Conservation (phyloP, 2,797 vertebrate genomes). For the Spinus olivaceus region DNA sequence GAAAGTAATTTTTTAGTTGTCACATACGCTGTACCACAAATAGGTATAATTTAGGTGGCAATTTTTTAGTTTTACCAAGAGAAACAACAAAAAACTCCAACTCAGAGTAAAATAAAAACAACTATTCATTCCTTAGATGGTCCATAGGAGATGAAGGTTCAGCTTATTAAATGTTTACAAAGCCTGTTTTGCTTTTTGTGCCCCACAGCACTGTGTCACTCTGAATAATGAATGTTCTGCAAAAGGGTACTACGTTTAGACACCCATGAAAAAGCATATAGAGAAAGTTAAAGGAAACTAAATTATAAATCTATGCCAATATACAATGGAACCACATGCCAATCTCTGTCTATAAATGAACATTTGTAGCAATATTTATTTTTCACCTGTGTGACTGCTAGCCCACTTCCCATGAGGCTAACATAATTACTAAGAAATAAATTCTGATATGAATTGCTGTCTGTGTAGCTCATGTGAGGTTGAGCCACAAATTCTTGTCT, state of each 20-base stretch:
- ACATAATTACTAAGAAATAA: background rate
- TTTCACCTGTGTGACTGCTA: background rate
- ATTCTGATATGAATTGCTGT: background rate
- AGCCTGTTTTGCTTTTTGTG: background rate
- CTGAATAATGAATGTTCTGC: background rate
- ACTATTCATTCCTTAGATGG: background rate
- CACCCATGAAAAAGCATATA: background rate
- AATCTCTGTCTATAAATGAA: background rate
- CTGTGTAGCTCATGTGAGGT: rapidly evolving
- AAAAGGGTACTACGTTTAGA: background rate
- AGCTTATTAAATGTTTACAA: background rate
- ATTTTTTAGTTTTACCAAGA: background rate
- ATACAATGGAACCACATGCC: background rate
- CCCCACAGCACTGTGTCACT: background rate
- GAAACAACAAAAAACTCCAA: background rate
- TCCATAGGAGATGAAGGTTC: background rate
- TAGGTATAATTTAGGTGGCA: background rate
- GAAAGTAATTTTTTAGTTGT: background rate
- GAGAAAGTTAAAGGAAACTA: background rate
- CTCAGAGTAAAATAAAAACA: background rate
- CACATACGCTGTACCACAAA: background rate
- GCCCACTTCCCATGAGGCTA: background rate
- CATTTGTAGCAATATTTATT: background rate
- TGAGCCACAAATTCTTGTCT: background rate
- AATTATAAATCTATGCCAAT: background rate